These are phyloP conservation scores for Carduelis carduelis DNA, from an alignment of 2,797 vertebrate species.

Conservation along the genomic window DNA sequence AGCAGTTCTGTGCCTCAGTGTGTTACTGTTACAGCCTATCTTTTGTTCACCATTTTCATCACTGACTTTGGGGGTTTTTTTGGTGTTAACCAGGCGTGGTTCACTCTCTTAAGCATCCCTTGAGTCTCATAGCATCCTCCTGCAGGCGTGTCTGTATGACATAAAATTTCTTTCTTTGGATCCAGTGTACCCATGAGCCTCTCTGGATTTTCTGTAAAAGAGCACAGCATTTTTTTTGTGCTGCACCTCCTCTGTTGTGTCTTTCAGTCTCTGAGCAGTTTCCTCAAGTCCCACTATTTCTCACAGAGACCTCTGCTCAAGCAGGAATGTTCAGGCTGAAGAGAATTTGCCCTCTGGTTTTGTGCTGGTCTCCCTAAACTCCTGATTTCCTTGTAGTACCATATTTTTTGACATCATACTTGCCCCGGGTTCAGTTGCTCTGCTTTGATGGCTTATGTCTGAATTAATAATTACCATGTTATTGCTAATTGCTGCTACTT, in stretches of 20 bases:
- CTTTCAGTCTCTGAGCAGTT: not conserved
- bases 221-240: not conserved
- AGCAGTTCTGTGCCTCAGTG: not conserved
- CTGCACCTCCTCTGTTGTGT: not conserved
- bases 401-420: fast-evolving
- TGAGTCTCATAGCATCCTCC: not conserved
- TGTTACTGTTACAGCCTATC: not conserved
- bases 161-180: not conserved
- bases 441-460: not conserved
- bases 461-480: not conserved
- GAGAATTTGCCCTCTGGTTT: not conserved
- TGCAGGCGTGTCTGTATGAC: not conserved
- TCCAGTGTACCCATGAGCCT: not conserved
- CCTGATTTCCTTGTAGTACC: not conserved
- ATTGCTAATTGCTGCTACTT: not conserved
- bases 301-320: not conserved
- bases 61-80: fast-evolving
- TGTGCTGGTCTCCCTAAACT: not conserved
- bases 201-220: not conserved
- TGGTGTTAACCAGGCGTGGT: not conserved
- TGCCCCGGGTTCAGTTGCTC: not conserved
- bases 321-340: not conserved
- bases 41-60: not conserved
- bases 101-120: not conserved
- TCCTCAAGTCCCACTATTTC: not conserved